Evolutionary conservation across 2,888 invertebrate species (phyloP).

Genomic region (Stictocephala bisonia): DNA sequence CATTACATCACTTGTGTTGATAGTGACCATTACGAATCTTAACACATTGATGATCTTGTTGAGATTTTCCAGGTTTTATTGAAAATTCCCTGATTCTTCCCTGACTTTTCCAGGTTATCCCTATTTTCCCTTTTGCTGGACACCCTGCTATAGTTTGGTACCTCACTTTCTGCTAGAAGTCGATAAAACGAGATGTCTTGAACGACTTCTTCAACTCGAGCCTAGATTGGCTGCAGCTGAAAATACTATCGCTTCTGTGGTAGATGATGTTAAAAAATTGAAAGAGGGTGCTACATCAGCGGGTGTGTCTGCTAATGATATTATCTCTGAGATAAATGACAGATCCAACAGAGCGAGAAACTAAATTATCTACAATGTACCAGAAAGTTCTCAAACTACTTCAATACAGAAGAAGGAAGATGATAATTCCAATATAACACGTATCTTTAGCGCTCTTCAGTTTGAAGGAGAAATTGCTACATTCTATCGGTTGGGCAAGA

Average conservation of each 20-base stretch:
- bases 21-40: no score
- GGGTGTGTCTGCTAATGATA: conserved; percentile 12
- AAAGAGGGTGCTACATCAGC: not conserved
- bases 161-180: no score
- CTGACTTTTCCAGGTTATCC: no score
- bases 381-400: conserved; percentile 10
- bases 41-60: no score
- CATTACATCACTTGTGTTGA: no score
- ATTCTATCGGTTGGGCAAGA: not conserved
- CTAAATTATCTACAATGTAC: not conserved
- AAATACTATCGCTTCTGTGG: conserved; percentile 8
- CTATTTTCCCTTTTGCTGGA: no score
- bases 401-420: not conserved
- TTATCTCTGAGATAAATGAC: conserved; percentile 7
- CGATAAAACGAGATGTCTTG: no score
- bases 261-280: conserved; percentile 10
- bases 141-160: no score
- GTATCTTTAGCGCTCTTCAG: not conserved
- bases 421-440: not conserved
- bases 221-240: conserved; percentile 6
- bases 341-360: conserved; percentile 19
- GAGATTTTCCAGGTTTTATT: no score
- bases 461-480: not conserved
- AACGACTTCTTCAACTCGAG: no score
- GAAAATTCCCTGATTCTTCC: no score